Base-by-base conservation (phyloP, 2,113 vertebrate genomes). In the Sturnus vulgaris region DNA sequence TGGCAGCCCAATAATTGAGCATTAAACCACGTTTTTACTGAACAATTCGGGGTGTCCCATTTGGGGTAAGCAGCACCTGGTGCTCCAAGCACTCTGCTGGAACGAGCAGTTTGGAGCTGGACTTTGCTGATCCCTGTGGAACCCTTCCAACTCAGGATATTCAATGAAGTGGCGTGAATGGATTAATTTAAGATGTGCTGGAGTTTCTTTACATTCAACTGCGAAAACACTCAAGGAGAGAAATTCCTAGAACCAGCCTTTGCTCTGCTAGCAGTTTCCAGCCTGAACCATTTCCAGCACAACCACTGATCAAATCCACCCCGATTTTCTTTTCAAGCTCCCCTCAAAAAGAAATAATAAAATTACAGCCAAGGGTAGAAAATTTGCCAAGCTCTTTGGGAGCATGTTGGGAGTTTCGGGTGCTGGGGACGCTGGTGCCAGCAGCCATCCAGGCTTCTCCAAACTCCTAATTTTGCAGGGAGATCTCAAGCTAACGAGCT, bases 401-500 rank as follows among this genome's bases (percentile, higher is more conserved):
- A 76, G 23, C 0, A 8, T 0, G 14, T 16, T 60, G 71, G 59
- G 84, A 88, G 63, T 72, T 81, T 91, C 14, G 60, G 66, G 71
- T 12, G 40, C 80, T 85, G 92, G 68, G 69, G 61, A 86, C 9
- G 55, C 71, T 50, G 35, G 56, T 91, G 78, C 73, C 93, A 91
- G 86, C 66, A 95, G 53, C 87, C 78, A 87, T 31, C 56, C 82
- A 77, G 71, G 78, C 87, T 85, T 60, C 75, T 92, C 94, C 81
- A 77, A 77, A 69, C 59, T 80, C 90, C 87, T 80, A 6, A 76
- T 89, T 91, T 79, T 61, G 66, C 70, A 69, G 91, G 89, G 94
- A 63, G 57, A 33, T 91, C 94, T 94, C 73, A 33, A 91, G 82
- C 92, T 95, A 88, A 93, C 63, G 31, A 94, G 95, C 94, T 97